Evolutionary conservation across 2,797 vertebrate genomes (phyloP).

Genomic region (Melopsittacus undulatus): DNA sequence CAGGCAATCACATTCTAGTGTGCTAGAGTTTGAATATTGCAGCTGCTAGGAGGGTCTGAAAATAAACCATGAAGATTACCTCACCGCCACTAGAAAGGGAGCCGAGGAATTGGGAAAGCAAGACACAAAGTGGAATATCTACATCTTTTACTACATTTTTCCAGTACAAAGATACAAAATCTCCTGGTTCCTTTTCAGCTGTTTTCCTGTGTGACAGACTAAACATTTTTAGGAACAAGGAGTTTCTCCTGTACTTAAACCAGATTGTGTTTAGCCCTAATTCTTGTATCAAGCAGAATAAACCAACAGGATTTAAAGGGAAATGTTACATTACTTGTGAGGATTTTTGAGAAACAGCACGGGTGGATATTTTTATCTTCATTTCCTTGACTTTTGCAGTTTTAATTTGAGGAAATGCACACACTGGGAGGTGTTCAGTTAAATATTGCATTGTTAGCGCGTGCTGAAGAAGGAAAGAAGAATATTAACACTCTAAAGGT

Average conservation of each 20-base stretch:
- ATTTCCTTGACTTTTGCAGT: conserved; percentile 45
- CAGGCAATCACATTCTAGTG: background rate
- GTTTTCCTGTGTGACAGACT: background rate
- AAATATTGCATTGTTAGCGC: conserved; percentile 44
- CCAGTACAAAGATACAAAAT: background rate
- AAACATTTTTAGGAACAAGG: background rate
- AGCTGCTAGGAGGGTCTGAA: background rate
- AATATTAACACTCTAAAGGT: background rate
- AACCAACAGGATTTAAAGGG: background rate
- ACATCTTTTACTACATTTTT: background rate
- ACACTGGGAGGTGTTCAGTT: conserved; percentile 16
- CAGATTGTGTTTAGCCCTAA: background rate
- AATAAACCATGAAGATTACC: background rate
- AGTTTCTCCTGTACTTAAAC: background rate
- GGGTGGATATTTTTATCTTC: conserved; percentile 36
- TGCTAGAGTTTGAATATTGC: background rate
- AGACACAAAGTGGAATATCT: background rate
- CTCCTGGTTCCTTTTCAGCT: background rate
- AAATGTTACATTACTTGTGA: background rate
- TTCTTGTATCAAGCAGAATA: background rate
- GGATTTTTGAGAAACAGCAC: background rate
- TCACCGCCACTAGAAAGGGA: background rate
- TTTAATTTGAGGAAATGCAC: conserved; percentile 51
- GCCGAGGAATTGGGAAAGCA: background rate
- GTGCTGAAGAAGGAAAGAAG: background rate